Evolutionary conservation across 1,140 invertebrate species (phyloP).

Genomic region (Popillia japonica): DNA sequence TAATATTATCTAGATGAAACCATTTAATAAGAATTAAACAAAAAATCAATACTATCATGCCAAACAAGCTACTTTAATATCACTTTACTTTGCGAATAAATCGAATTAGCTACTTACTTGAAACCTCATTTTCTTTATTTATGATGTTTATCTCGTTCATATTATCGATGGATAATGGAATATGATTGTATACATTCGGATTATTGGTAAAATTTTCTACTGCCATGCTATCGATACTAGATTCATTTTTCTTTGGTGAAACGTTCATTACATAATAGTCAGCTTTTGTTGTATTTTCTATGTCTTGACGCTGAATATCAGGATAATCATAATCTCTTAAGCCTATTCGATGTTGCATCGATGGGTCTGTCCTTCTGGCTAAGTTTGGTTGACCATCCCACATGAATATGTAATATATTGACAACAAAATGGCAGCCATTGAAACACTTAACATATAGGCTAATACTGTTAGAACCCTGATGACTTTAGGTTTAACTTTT

Average conservation of each 20-base stretch:
- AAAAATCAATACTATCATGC: constrained; percentile 21
- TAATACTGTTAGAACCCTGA: constrained; percentile 79
- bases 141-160: neutral
- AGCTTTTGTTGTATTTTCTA: neutral
- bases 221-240: neutral
- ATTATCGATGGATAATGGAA: neutral
- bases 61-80: constrained; percentile 6
- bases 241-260: neutral
- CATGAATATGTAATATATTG: constrained; percentile 82
- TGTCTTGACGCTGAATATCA: neutral
- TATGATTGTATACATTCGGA: neutral
- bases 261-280: neutral
- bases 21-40: constrained; percentile 13
- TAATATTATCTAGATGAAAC: neutral
- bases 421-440: constrained; percentile 78
- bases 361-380: constrained; percentile 33
- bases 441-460: constrained; percentile 84
- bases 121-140: neutral
- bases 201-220: neutral
- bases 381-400: constrained; percentile 67
- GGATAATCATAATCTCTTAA: neutral
- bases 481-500: constrained; percentile 69
- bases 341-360: constrained; percentile 11
- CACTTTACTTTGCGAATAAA: neutral
- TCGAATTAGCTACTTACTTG: constrained; percentile 3